These are phyloP conservation scores for Drosophila mettleri DNA, from an alignment of 2,888 invertebrate species.

Conservation along the genomic window DNA sequence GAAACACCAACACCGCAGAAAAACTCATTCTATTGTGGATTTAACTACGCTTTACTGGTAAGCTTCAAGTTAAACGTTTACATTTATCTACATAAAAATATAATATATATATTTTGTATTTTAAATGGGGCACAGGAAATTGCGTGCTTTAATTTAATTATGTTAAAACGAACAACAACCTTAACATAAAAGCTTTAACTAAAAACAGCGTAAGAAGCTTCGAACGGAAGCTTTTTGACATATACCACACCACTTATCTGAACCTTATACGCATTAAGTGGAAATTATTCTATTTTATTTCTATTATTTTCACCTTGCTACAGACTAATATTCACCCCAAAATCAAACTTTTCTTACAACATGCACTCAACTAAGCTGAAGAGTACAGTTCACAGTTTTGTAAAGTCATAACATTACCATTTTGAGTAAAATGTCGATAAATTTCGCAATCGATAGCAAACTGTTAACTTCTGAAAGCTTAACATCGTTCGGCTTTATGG, in stretches of 20 bases:
- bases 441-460: slow-evolving; percentile 30
- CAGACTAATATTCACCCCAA: slow-evolving; percentile 7
- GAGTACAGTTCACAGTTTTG: slow-evolving; percentile 19
- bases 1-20: slow-evolving; percentile 24
- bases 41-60: slow-evolving; percentile 80
- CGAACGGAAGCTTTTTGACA: slow-evolving; percentile 16
- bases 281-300: not conserved
- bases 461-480: slow-evolving; percentile 28
- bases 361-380: slow-evolving; percentile 22
- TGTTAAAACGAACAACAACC: not conserved
- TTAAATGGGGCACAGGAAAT: slow-evolving; percentile 1
- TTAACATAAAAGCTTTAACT: slow-evolving; percentile 2
- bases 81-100: not conserved
- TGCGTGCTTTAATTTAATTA: slow-evolving; percentile 25
- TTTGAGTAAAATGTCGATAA: slow-evolving; percentile 42
- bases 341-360: not conserved
- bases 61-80: slow-evolving; percentile 43
- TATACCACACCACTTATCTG: slow-evolving; percentile 15
- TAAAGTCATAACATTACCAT: slow-evolving; percentile 23
- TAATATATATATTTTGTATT: not conserved
- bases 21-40: slow-evolving; percentile 39
- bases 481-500: slow-evolving; percentile 46
- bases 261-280: slow-evolving; percentile 15
- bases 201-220: slow-evolving; percentile 13
- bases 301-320: slow-evolving; percentile 1